These are phyloP conservation scores for Melanerpes aurifrons DNA, from an alignment of 2,113 vertebrate species.

Conservation along the genomic window DNA sequence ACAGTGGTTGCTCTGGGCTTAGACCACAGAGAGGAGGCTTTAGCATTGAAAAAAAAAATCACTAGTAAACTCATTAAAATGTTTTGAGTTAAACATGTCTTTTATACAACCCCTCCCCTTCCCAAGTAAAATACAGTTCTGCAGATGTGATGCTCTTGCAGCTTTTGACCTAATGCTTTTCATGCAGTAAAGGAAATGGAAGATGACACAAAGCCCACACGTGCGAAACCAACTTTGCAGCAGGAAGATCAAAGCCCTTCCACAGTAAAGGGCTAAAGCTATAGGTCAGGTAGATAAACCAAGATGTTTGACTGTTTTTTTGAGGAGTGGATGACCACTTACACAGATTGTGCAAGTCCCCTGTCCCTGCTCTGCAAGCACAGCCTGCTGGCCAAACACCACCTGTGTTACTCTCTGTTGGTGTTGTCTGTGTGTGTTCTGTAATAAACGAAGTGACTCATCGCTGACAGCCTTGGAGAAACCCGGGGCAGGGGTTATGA, in stretches of 20 bases:
- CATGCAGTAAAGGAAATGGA: neutral
- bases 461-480: neutral
- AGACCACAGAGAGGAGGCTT: neutral
- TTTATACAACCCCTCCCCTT: neutral
- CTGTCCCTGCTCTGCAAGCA: neutral
- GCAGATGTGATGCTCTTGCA: neutral
- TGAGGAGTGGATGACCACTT: neutral
- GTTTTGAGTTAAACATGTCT: neutral
- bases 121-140: neutral
- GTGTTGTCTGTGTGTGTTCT: fast-evolving
- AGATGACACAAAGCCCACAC: neutral
- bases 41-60: neutral
- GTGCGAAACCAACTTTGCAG: neutral
- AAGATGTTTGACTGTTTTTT: neutral
- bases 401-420: neutral
- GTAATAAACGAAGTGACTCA: conserved; percentile 47
- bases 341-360: neutral
- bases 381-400: neutral
- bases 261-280: neutral
- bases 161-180: neutral
- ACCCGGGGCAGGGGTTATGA: neutral
- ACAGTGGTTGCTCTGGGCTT: neutral
- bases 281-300: neutral
- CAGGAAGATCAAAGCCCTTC: neutral
- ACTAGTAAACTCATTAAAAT: neutral